These are phyloP conservation scores for Heloderma charlesbogerti DNA, from an alignment of 2,113 vertebrate genomes.

Conservation along the genomic window DNA sequence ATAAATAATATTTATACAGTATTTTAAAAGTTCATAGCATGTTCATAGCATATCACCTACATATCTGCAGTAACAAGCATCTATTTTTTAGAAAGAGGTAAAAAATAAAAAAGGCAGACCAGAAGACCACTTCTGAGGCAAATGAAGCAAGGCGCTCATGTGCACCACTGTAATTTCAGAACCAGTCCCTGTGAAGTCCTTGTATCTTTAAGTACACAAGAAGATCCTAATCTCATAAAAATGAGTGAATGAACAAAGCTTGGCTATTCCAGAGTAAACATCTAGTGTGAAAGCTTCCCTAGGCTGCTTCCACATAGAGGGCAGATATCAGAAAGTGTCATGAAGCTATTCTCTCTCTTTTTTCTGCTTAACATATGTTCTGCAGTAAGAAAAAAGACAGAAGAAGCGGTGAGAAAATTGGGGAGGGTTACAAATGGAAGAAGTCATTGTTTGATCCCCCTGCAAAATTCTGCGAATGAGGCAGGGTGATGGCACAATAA, in stretches of 20 bases:
- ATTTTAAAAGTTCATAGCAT: no score
- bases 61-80: background rate
- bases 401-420: no score
- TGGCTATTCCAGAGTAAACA: background rate
- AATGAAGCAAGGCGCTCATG: background rate
- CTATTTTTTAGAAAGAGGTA: background rate
- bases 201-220: no score
- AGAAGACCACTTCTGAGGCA: background rate
- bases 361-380: no score
- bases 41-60: background rate
- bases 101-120: background rate
- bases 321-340: no score
- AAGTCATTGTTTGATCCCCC: no score
- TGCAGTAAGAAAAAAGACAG: no score
- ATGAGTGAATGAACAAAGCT: background rate
- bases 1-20: slow-evolving; percentile 4
- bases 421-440: no score
- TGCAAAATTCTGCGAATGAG: no score
- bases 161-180: background rate
- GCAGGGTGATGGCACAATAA: no score
- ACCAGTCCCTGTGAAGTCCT: background rate
- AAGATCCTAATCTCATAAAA: background rate
- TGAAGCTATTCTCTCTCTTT: no score
- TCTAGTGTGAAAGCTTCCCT: background rate
- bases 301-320: no score